These are phyloP conservation scores for Dorcus parallelipipedus DNA, from an alignment of 2,888 invertebrate genomes.

Conservation along the genomic window DNA sequence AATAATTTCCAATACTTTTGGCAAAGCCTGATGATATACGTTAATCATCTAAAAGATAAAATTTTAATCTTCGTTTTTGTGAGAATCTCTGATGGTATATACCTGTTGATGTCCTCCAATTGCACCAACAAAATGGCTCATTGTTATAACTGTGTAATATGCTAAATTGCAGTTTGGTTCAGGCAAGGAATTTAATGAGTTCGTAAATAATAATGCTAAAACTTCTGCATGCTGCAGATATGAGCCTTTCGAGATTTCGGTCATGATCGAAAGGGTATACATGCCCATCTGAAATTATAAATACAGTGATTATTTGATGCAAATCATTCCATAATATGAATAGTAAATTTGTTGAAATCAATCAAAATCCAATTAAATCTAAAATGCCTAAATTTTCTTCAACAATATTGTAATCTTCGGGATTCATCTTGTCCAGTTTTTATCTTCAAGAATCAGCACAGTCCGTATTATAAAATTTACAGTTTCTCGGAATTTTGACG, in stretches of 20 bases:
- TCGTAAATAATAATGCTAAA: constrained; percentile 54
- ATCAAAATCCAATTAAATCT: no score
- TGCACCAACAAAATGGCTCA: constrained; percentile 64
- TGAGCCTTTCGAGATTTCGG: constrained; percentile 66
- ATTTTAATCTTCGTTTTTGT: background rate
- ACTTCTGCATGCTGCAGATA: constrained; percentile 64
- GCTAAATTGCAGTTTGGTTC: constrained; percentile 51
- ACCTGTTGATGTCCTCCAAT: constrained; percentile 63
- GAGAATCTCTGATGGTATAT: constrained; percentile 7
- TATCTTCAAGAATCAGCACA: no score
- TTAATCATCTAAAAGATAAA: constrained; percentile 50
- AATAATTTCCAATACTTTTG: constrained; percentile 61
- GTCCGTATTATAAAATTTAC: no score
- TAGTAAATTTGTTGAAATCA: no score
- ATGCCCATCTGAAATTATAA: constrained; percentile 57
- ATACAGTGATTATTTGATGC: background rate
- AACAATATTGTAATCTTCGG: no score
- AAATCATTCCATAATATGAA: no score
- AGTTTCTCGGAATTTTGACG: no score
- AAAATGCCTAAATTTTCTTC: no score
- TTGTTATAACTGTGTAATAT: constrained; percentile 61
- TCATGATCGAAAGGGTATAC: constrained; percentile 65
- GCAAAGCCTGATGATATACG: constrained; percentile 60
- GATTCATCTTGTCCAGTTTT: no score
- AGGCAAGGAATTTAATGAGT: constrained; percentile 50